A percentile compares a stretch with the other conserved stretches of the same genome.
phyloP scores from a whole-genome alignment of 2,888 invertebrate genomes.

The Hyles lineata region DNA sequence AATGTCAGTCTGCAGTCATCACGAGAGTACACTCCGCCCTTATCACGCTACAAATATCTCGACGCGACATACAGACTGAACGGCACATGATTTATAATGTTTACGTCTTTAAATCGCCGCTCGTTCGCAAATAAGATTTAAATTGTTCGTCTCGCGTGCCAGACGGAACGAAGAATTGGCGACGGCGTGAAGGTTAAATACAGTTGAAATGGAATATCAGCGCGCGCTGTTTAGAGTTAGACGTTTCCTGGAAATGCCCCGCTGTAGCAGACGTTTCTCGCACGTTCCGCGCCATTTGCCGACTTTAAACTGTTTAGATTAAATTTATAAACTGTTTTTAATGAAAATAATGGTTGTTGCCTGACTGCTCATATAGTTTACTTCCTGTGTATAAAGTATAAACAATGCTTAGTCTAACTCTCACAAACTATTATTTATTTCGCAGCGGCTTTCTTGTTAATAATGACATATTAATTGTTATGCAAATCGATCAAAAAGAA shows the following conservation, averaged over 20 bases:
- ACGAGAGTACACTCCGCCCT: constrained; percentile 43
- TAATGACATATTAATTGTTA: background rate
- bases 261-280: constrained; percentile 58
- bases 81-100: constrained; percentile 69
- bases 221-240: constrained; percentile 52
- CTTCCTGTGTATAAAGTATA: background rate
- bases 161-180: constrained; percentile 61
- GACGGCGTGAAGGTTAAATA: constrained; percentile 76
- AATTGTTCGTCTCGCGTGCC: constrained; percentile 63
- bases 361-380: constrained; percentile 1
- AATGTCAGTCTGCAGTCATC: background rate
- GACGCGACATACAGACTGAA: constrained; percentile 53
- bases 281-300: constrained; percentile 58
- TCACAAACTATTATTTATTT: background rate
- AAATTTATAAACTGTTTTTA: constrained; percentile 33
- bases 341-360: constrained; percentile 17
- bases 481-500: constrained; percentile 16
- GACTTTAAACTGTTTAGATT: constrained; percentile 61
- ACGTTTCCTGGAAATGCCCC: constrained; percentile 66
- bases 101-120: constrained; percentile 54
- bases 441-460: background rate
- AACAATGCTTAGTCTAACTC: background rate
- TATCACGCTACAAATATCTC: constrained; percentile 60
- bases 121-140: constrained; percentile 59
- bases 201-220: constrained; percentile 56